Evolutionary conservation across 2,888 invertebrate species (phyloP).

Genomic region (Eristalinus aeneus): DNA sequence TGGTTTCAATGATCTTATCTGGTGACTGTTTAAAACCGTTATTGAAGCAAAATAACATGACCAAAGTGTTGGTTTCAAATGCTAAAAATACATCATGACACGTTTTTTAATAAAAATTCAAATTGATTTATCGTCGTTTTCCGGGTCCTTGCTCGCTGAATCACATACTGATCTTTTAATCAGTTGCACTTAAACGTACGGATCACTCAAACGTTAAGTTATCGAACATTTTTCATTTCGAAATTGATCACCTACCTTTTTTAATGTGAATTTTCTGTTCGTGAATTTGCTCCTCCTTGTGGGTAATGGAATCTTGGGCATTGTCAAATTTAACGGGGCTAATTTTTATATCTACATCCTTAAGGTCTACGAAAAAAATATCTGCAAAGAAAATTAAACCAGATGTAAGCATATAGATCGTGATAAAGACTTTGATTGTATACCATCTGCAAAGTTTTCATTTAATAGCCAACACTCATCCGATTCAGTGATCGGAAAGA

Average conservation of each 20-base stretch:
- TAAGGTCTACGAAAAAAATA: constrained; percentile 73
- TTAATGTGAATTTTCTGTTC: constrained; percentile 76
- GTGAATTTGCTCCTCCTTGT: constrained; percentile 76
- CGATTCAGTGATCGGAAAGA: constrained; percentile 76
- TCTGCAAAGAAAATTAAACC: constrained; percentile 69
- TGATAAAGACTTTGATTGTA: neutral
- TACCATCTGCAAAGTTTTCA: constrained; percentile 79
- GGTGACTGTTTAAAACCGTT: neutral
- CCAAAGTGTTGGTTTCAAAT: neutral
- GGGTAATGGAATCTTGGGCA: constrained; percentile 72
- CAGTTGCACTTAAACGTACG: neutral
- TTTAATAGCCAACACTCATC: constrained; percentile 73
- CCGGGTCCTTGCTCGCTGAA: neutral
- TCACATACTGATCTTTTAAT: neutral
- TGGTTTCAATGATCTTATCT: neutral
- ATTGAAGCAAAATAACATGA: neutral
- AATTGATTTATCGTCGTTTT: neutral
- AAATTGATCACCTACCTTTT: constrained; percentile 74
- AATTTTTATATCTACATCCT: constrained; percentile 73
- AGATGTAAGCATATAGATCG: neutral
- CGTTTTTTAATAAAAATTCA: neutral
- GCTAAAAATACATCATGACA: too few species aligned
- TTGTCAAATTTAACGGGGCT: constrained; percentile 70
- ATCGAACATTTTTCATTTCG: neutral
- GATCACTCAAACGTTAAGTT: neutral